Conservation (phyloP, 2,888 invertebrate genomes). For the Caenorhabditis becei region DNA sequence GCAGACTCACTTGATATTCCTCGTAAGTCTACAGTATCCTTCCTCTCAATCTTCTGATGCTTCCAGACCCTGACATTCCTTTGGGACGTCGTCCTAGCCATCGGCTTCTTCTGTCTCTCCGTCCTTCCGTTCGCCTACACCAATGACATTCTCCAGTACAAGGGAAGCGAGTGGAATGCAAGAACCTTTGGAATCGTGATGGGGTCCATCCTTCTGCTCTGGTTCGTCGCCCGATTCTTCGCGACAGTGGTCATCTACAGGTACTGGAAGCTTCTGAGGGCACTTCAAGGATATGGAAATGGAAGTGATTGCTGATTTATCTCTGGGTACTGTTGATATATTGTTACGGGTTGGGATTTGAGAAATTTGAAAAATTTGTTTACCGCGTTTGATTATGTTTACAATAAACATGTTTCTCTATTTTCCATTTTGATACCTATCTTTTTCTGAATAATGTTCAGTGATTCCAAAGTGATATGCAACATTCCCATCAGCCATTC, state of each 20-base stretch:
- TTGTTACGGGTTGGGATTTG: slow-evolving; percentile 20
- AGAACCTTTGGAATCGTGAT: slow-evolving; percentile 62
- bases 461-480: too few species aligned
- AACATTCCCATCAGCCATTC: background rate
- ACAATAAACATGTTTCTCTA: slow-evolving; percentile 6
- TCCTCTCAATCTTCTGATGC: background rate
- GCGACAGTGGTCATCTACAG: slow-evolving; percentile 63
- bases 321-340: background rate
- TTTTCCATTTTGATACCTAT: background rate
- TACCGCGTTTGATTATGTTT: background rate
- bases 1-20: slow-evolving; percentile 64
- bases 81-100: slow-evolving; percentile 58
- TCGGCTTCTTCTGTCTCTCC: slow-evolving; percentile 61
- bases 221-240: slow-evolving; percentile 67
- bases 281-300: slow-evolving; percentile 54
- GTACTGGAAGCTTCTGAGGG: slow-evolving; percentile 67
- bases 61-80: slow-evolving; percentile 66
- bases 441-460: too few species aligned
- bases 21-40: slow-evolving; percentile 32
- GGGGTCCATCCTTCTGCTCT: slow-evolving; percentile 62
- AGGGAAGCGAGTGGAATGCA: slow-evolving; percentile 67
- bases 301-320: slow-evolving; percentile 25
- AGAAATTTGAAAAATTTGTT: background rate
- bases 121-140: slow-evolving; percentile 62
- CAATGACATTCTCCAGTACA: slow-evolving; percentile 63